These are phyloP conservation scores for Marronus borbonicus DNA, from an alignment of 2,888 invertebrate species.

Conservation along the genomic window DNA sequence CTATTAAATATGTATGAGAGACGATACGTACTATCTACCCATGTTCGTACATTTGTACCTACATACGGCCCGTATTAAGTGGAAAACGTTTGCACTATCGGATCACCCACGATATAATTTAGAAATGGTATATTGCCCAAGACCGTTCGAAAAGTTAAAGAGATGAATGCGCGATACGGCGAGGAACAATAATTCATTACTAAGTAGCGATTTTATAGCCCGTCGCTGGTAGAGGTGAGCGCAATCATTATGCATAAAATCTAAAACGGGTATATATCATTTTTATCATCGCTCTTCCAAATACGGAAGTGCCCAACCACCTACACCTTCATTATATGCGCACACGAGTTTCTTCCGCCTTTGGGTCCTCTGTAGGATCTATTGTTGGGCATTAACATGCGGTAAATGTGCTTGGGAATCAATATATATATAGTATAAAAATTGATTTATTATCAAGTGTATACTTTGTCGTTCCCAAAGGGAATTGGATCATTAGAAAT, in stretches of 20 bases:
- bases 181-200: conserved; percentile 36
- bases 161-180: conserved; percentile 19
- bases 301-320: conserved; percentile 29
- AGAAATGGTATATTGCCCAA: conserved; percentile 15
- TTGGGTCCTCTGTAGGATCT: too few relatives aligned
- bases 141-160: not conserved
- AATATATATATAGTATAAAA: too few relatives aligned
- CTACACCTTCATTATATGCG: not conserved
- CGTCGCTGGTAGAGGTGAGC: conserved; percentile 25
- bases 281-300: conserved; percentile 21
- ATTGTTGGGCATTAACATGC: too few relatives aligned
- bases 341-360: too few relatives aligned
- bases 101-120: conserved; percentile 20
- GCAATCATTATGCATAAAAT: conserved; percentile 31
- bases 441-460: too few relatives aligned
- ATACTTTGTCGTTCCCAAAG: too few relatives aligned
- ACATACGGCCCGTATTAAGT: not conserved
- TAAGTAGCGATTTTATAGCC: conserved; percentile 27
- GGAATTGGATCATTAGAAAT: too few relatives aligned
- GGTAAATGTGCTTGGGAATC: too few relatives aligned
- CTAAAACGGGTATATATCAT: conserved; percentile 30
- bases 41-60: not conserved
- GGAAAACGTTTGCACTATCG: conserved; percentile 18
- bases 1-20: conserved; percentile 37
- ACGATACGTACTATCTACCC: not conserved